Evolutionary conservation across 2,797 vertebrate genomes (phyloP).

Genomic region (Phataginus tricuspis): DNA sequence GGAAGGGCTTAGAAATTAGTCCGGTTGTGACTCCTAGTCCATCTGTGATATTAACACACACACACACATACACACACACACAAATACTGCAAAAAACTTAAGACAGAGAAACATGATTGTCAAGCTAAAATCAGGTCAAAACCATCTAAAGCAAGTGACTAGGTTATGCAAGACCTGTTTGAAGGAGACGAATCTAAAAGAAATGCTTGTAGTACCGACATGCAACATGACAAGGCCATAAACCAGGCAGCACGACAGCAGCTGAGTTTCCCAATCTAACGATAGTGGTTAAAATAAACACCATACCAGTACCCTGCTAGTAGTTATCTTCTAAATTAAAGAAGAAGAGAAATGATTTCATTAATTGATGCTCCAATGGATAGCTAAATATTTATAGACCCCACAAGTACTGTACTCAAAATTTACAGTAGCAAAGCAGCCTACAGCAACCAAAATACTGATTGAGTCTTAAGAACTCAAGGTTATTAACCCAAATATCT

Average conservation of each 20-base stretch:
- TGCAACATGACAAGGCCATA: neutral
- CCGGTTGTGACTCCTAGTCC: neutral
- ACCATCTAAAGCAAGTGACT: slow-evolving; percentile 11
- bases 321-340: slow-evolving; percentile 68
- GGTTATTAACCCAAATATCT: slow-evolving; percentile 76
- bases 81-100: neutral
- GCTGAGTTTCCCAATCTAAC: slow-evolving; percentile 9
- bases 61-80: neutral
- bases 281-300: slow-evolving; percentile 64
- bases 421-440: slow-evolving; percentile 73
- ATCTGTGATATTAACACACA: neutral
- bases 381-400: slow-evolving; percentile 74
- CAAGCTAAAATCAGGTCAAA: slow-evolving; percentile 53
- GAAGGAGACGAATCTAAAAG: slow-evolving; percentile 48
- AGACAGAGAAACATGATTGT: neutral
- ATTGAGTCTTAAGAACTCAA: slow-evolving; percentile 77
- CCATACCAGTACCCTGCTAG: slow-evolving; percentile 1
- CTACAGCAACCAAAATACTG: slow-evolving; percentile 79
- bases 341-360: slow-evolving; percentile 63
- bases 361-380: slow-evolving; percentile 71
- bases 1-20: neutral
- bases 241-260: neutral
- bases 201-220: neutral
- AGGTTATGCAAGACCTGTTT: neutral
- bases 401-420: slow-evolving; percentile 57